Evolutionary conservation across 2,797 vertebrate species (phyloP), one percentile per base, ranked within the genome.

Genomic region (Orestias chungarensis): DNA sequence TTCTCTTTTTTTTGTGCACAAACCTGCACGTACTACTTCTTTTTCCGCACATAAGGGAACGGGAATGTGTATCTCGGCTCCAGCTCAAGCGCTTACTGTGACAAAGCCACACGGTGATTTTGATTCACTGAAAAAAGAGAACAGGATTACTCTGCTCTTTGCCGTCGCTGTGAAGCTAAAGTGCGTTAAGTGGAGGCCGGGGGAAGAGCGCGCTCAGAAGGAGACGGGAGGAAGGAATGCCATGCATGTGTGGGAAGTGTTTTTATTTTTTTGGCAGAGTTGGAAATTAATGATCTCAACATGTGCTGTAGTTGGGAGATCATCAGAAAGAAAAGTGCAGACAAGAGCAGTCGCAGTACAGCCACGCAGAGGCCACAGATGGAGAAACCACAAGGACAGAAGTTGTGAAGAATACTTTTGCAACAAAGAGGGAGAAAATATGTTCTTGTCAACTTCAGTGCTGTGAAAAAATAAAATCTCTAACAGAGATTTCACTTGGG

Each of bases 251-350:
- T 93, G 90, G 92, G 93, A 94, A 94, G 93, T 88, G 90, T 89
- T 91, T 93, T 93, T 94, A 93, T 88, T 89, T 89, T 91, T 93
- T 93, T 94, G 92, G 91, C 92, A 89, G 82, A 80, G 80, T 86
- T 88, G 76, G 85, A 89, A 91, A 91, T 90, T 93, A 94, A 94
- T 92, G 93, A 94, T 93, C 93, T 92, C 93, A 93, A 92, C 92
- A 94, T 94, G 93, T 92, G 92, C 89, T 91, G 3, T 15, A 78
- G 92, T 86, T 86, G 85, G 83, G 89, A 88, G 90, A 85, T 91
- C 92, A 89, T 94, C 92, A 90, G 82, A 88, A 92, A 86, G 82
- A 86, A 88, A 93, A 91, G 84, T 91, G 91, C 90, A 92, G 90
- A 93, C 92, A 91, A 92, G 93, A 85, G 87, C 85, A 92, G 66